Base-by-base conservation (phyloP, 2,113 vertebrate species). In the Cettia cetti region DNA sequence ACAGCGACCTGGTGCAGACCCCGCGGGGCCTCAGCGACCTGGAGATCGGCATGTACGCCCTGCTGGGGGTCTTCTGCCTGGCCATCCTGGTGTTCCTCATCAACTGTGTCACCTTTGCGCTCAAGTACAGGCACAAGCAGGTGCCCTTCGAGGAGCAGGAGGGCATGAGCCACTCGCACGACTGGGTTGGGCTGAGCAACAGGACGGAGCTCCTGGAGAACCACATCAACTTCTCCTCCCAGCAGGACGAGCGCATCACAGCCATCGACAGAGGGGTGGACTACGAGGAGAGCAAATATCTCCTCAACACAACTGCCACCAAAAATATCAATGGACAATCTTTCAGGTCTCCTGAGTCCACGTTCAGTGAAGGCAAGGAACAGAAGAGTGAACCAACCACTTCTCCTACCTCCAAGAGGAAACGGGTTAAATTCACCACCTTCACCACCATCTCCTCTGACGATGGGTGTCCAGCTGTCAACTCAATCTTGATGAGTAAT, bases 31-130 rank as follows among this genome's bases (percentile, higher is more conserved):
- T 99, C n/a, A 99, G 98, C 0, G 99, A 99, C 96, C 95, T 99
- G 82, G 99, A 99, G 97, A 99, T 99, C 10, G 99, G 99, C 7
- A 99, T 99, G 99, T 99, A 99, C 1, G 99, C 99, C 9, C 95
- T 99, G 60, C 80, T 99, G 56, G 98, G 98, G 0, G 99, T 99
- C 89, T 99, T 99, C 92, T 99, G 99, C 95, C 96, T 99, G 96
- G 99, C 99, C 35, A 99, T 99, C 66, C 66, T 99, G 40, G 99
- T 99, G 49, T 99, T 99, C 97, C 97, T 99, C 0, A 97, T 98
- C 30, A 99, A 99, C 91, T 99, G 99, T 6, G 97, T 98, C 85
- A 98, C 99, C 35, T 99, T 99, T 31, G 98, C 98, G 2, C 70
- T 99, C 11, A 99, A 98, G 94, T 99, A 99, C 97, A 96, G 98